Percentiles rank a stretch among this genome's conserved stretches.
phyloP scores from a whole-genome alignment of 2,888 invertebrate species.

The Muschampia plurimacula region DNA sequence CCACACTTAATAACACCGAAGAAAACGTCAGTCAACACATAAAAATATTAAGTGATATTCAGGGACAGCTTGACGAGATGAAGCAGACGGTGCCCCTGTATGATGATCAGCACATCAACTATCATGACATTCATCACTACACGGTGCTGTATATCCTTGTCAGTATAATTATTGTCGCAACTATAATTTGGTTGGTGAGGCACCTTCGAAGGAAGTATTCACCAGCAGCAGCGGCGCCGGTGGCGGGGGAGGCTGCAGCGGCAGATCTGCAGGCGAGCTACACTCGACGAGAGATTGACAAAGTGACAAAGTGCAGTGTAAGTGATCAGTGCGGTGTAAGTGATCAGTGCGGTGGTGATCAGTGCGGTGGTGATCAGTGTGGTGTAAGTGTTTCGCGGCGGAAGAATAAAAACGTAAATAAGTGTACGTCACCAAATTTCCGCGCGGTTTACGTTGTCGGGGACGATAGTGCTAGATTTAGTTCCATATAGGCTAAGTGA shows the following conservation, averaged over 20 bases:
- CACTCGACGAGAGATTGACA: background rate
- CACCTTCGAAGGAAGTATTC: background rate
- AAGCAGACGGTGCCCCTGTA: conserved; percentile 14
- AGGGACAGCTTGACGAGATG: conserved; percentile 1
- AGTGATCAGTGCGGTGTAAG: conserved; percentile 4
- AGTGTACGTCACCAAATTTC: conserved; percentile 6
- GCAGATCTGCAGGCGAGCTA: background rate
- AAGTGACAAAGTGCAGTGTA: background rate
- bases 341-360: conserved; percentile 4
- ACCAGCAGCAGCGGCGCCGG: conserved; percentile 1
- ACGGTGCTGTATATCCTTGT: conserved; percentile 13
- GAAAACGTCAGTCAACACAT: background rate
- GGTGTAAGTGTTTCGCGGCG: background rate
- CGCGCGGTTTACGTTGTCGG: conserved; percentile 17
- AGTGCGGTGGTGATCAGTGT: conserved; percentile 14
- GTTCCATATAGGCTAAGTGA: background rate
- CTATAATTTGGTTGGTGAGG: conserved; percentile 5
- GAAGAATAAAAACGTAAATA: background rate
- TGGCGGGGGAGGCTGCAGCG: background rate
- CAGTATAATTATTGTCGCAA: background rate
- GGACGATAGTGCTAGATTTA: conserved; percentile 3
- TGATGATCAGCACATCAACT: conserved; percentile 16
- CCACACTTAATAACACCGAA: background rate
- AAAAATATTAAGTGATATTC: background rate
- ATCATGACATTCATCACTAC: conserved; percentile 18